phyloP scores from a whole-genome alignment of 2,797 vertebrate genomes.

The Sciurus carolinensis region DNA sequence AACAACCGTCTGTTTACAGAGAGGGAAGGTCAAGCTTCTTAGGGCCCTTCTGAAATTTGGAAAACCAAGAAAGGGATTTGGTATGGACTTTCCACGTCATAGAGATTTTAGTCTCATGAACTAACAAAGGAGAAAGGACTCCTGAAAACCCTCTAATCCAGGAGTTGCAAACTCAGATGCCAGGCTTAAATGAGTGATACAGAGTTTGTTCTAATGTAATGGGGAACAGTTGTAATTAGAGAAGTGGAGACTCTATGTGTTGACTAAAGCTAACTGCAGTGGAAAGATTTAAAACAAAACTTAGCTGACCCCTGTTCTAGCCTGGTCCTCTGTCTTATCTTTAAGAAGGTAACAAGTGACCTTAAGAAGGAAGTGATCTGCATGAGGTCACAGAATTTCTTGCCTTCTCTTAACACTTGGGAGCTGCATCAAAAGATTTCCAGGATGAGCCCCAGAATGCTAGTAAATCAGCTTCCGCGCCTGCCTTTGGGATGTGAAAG shows the following conservation, averaged over 20 bases:
- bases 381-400: background rate
- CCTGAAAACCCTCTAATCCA: background rate
- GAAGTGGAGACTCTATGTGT: background rate
- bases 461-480: background rate
- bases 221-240: background rate
- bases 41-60: conserved; percentile 14
- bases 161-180: background rate
- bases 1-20: background rate
- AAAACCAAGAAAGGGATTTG: conserved; percentile 18
- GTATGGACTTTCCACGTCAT: background rate
- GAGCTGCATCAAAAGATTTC: background rate
- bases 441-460: background rate
- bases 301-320: background rate
- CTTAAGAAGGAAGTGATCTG: conserved; percentile 31
- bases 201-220: background rate
- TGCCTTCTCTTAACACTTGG: background rate
- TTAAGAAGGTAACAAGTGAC: background rate
- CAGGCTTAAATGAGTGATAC: background rate
- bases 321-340: background rate
- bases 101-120: background rate
- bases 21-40: background rate
- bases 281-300: background rate
- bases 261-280: background rate
- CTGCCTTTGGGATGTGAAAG: background rate
- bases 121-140: background rate